Conservation (phyloP, 53 echinoderm and acorn worm genomes). For the Paelopatides confundens region DNA sequence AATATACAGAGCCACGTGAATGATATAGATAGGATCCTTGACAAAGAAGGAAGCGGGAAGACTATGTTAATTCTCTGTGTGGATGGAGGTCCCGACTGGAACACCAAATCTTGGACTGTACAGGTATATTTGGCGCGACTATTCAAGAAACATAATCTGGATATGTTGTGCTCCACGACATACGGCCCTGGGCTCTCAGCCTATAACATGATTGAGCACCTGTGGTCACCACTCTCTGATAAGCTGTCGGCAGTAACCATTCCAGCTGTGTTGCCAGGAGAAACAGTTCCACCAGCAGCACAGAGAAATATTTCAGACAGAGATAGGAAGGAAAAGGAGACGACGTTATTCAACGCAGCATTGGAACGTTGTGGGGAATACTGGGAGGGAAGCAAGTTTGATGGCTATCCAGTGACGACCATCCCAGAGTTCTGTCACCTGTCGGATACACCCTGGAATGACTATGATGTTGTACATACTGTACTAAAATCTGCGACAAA, state of each 20-base stretch:
- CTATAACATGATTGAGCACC: constrained; percentile 9
- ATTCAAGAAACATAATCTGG: not conserved
- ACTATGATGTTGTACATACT: not conserved
- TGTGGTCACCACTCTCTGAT: not conserved
- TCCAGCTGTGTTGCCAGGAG: not conserved
- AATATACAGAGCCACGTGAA: constrained; percentile 59
- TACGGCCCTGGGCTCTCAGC: constrained; percentile 23
- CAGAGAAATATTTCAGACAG: not conserved
- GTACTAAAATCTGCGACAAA: not conserved
- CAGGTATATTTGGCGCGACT: not conserved
- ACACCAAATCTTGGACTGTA: constrained; percentile 46
- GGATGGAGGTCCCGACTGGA: constrained; percentile 68
- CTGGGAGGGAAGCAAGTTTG: not conserved
- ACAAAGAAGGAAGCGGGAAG: constrained; percentile 12
- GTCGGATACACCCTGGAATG: not conserved
- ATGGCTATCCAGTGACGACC: not conserved
- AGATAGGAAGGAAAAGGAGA: not conserved
- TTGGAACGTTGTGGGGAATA: not conserved
- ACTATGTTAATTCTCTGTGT: not conserved
- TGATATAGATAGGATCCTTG: not conserved
- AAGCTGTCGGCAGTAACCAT: not conserved
- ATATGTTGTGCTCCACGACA: constrained; percentile 1
- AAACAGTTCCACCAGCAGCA: not conserved
- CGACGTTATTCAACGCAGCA: not conserved
- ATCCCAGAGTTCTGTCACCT: not conserved